A percentile compares a stretch with the other conserved stretches of the same genome.
These are phyloP conservation scores for Diceros bicornis DNA, from an alignment of 2,797 vertebrate genomes.

Conservation along the genomic window DNA sequence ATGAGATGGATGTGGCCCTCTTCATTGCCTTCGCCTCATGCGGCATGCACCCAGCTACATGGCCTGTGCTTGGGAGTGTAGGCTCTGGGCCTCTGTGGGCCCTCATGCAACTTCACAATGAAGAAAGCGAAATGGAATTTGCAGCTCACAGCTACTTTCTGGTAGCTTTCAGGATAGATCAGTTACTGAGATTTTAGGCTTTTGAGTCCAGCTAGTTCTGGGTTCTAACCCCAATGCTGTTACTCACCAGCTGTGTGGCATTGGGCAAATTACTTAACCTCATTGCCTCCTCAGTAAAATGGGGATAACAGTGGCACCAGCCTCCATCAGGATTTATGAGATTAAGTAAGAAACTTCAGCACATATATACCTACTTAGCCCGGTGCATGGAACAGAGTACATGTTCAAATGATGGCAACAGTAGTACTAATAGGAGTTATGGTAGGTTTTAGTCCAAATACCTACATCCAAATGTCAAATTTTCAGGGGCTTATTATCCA, in stretches of 20 bases:
- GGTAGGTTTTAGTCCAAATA: background rate
- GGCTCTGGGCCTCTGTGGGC: background rate
- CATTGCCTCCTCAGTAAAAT: background rate
- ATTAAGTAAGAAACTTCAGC: background rate
- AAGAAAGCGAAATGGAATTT: background rate
- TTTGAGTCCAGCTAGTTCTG: background rate
- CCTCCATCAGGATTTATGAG: background rate
- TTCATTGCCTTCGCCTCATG: background rate
- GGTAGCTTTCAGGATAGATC: too few species aligned
- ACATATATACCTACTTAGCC: background rate
- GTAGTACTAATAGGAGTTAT: accelerated
- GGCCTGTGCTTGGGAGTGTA: background rate
- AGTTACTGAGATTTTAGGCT: background rate
- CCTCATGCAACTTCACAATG: background rate
- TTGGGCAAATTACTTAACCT: background rate
- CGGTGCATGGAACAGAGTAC: accelerated
- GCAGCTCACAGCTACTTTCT: background rate
- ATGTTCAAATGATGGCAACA: accelerated
- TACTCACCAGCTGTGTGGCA: background rate
- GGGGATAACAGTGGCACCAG: background rate
- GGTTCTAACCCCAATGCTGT: background rate
- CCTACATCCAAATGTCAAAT: background rate
- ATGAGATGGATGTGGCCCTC: background rate
- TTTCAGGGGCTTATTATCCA: background rate
- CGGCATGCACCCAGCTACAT: background rate